A percentile compares a stretch with the other conserved stretches of the same genome.
Evolutionary conservation across 2,113 vertebrate genomes (phyloP).

Genomic region (Labeo catla): DNA sequence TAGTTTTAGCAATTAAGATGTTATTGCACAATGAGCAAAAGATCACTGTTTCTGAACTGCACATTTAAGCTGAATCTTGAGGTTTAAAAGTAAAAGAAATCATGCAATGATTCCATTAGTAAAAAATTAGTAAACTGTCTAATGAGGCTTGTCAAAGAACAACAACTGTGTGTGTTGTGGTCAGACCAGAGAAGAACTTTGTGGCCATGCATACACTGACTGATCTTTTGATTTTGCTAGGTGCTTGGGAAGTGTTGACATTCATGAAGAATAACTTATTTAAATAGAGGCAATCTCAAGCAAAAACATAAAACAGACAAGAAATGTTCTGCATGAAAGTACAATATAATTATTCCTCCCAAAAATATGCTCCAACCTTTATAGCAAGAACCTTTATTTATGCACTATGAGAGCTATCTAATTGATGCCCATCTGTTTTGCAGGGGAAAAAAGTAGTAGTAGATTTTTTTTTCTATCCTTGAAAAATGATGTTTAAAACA

Average conservation of each 20-base stretch:
- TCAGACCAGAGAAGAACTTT: no score
- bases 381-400: neutral
- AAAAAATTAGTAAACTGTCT: neutral
- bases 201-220: no score
- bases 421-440: neutral
- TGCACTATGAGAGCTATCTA: neutral
- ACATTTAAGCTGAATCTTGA: neutral
- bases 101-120: neutral
- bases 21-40: no score
- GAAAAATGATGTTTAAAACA: neutral
- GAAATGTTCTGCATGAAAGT: neutral
- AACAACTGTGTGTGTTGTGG: neutral
- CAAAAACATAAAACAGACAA: neutral
- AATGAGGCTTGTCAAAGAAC: neutral
- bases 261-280: no score
- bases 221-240: no score
- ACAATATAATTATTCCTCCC: neutral
- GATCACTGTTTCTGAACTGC: neutral
- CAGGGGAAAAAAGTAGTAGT: neutral
- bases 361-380: neutral
- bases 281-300: no score
- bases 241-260: no score
- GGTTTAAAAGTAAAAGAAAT: no score
- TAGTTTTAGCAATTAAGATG: neutral
- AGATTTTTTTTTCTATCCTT: neutral